phyloP scores from a whole-genome alignment of 2,888 invertebrate species.

The Chrysodeixis includens region DNA sequence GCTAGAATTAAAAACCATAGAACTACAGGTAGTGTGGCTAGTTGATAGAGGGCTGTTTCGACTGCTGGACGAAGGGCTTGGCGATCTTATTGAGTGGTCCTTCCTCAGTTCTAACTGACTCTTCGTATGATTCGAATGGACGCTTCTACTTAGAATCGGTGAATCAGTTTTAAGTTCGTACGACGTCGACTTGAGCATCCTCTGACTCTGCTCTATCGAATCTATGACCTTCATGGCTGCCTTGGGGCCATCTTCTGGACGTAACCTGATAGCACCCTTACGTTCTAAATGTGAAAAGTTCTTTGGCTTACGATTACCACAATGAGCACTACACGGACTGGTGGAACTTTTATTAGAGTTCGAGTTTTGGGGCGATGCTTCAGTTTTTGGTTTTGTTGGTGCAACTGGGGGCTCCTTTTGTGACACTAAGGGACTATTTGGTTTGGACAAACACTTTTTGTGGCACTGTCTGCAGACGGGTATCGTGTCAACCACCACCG shows the following conservation, averaged over 20 bases:
- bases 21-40: constrained; percentile 87
- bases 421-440: constrained; percentile 85
- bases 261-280: constrained; percentile 85
- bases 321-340: constrained; percentile 82
- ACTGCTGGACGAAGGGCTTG: constrained; percentile 85
- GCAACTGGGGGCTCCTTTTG: constrained; percentile 80
- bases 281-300: constrained; percentile 82
- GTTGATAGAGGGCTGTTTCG: constrained; percentile 87
- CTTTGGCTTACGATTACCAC: constrained; percentile 80
- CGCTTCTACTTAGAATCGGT: constrained; percentile 77
- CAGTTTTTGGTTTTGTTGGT: constrained; percentile 75
- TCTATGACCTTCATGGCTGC: constrained; percentile 85
- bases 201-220: constrained; percentile 86
- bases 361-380: constrained; percentile 80
- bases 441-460: constrained; percentile 92
- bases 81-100: constrained; percentile 81
- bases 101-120: constrained; percentile 83
- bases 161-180: constrained; percentile 85
- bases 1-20: constrained; percentile 88
- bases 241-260: constrained; percentile 85
- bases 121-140: constrained; percentile 76
- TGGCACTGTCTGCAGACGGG: constrained; percentile 94
- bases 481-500: constrained; percentile 92
- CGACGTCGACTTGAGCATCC: constrained; percentile 85
- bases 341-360: constrained; percentile 81